Percentiles rank a stretch among this genome's conserved stretches.
Evolutionary conservation across 2,888 invertebrate genomes (phyloP).

Genomic region (Aproaerema taeniolella): DNA sequence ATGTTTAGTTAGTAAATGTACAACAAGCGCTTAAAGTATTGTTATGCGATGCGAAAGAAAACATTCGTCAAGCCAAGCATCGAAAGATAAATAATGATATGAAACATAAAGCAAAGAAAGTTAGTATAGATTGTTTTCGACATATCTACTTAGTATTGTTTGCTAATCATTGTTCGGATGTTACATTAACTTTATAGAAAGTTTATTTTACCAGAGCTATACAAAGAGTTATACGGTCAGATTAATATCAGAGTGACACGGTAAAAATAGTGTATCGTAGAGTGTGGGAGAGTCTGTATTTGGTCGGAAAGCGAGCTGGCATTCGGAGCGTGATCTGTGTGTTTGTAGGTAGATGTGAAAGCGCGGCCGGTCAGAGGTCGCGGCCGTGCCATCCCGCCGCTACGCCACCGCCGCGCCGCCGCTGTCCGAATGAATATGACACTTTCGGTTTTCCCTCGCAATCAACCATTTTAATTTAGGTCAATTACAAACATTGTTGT

Average conservation of each 20-base stretch:
- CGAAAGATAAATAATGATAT: conserved; percentile 30
- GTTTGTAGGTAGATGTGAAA: conserved; percentile 37
- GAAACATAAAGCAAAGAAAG: conserved; percentile 44
- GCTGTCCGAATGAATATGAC: conserved; percentile 7
- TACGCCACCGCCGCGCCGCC: not conserved
- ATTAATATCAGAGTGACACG: conserved; percentile 4
- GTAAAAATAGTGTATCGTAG: conserved; percentile 3
- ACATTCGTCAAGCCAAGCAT: conserved; percentile 1
- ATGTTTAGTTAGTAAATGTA: not conserved
- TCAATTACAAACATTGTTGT: too few species aligned
- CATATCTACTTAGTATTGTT: conserved; percentile 50
- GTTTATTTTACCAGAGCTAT: not conserved
- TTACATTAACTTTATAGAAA: conserved; percentile 5
- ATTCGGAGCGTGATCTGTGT: conserved; percentile 29
- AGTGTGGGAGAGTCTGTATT: conserved; percentile 25
- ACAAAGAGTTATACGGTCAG: too few species aligned
- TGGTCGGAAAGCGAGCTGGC: conserved; percentile 31
- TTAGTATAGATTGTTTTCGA: conserved; percentile 45
- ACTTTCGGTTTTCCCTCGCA: conserved; percentile 11
- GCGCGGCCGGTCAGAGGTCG: conserved; percentile 52
- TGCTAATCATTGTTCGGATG: conserved; percentile 49
- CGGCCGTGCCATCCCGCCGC: conserved; percentile 20
- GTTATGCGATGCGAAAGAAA: conserved; percentile 4
- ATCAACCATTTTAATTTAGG: conserved; percentile 3
- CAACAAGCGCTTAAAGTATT: not conserved